Conservation (phyloP, 2,113 vertebrate genomes). For the Ceuthmochares aereus region DNA sequence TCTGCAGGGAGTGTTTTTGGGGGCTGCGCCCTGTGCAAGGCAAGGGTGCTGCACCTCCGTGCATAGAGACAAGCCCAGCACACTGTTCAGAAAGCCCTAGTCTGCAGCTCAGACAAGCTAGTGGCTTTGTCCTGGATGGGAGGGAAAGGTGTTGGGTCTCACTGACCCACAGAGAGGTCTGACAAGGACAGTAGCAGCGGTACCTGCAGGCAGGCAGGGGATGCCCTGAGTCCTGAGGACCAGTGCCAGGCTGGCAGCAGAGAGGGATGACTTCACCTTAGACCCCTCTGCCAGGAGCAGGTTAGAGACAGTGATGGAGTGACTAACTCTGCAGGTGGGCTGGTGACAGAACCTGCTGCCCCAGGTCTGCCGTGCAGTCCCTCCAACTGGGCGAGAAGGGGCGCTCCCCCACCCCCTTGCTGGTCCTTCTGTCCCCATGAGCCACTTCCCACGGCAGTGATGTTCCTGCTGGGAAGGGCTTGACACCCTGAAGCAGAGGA, state of each 20-base stretch:
- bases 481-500: not conserved
- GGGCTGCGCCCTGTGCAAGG: not conserved
- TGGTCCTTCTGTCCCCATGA: fast-evolving
- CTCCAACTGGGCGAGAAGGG: not conserved
- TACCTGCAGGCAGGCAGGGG: not conserved
- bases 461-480: not conserved
- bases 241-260: not conserved
- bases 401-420: not conserved
- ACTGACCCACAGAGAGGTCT: not conserved
- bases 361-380: not conserved
- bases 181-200: not conserved
- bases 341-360: not conserved
- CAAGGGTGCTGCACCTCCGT: fast-evolving
- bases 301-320: not conserved
- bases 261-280: not conserved
- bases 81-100: not conserved
- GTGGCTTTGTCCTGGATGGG: not conserved
- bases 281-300: not conserved
- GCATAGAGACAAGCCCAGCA: fast-evolving
- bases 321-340: not conserved
- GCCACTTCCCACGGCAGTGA: not conserved
- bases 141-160: not conserved
- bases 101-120: not conserved
- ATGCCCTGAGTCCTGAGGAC: not conserved
- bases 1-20: fast-evolving